Conservation (phyloP, 2,113 vertebrate species). For the Rafetus swinhoei region DNA sequence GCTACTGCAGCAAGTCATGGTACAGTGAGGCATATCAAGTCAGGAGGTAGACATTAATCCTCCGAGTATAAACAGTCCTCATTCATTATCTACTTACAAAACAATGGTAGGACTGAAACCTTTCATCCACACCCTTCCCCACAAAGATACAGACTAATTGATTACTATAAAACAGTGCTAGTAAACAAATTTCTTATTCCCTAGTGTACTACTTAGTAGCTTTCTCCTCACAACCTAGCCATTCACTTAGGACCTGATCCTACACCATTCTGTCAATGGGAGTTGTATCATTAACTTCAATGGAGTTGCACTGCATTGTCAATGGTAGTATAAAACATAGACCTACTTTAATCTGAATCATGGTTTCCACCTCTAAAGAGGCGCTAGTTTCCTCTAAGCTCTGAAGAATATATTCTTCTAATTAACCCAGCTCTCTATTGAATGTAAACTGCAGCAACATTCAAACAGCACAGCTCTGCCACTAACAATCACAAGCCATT, state of each 20-base stretch:
- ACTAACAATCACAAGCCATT: background rate
- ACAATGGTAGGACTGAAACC: constrained; percentile 10
- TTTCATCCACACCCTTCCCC: background rate
- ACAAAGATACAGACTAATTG: background rate
- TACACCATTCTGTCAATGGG: background rate
- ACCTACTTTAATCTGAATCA: background rate
- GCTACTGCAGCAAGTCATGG: background rate
- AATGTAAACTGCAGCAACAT: background rate
- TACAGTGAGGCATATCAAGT: background rate
- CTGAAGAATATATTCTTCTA: background rate
- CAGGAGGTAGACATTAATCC: constrained; percentile 5
- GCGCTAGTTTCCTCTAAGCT: background rate
- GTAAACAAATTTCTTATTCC: background rate
- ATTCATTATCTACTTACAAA: background rate
- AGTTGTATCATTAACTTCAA: background rate
- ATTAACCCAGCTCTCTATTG: background rate
- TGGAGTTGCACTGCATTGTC: background rate
- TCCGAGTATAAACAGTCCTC: background rate
- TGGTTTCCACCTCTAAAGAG: background rate
- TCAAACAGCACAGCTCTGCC: background rate
- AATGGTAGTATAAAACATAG: background rate
- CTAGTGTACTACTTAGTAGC: background rate
- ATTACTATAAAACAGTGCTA: background rate
- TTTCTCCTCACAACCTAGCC: background rate
- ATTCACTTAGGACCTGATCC: background rate